Conservation (phyloP, 2,888 invertebrate species). For the Microplitis deprimator region DNA sequence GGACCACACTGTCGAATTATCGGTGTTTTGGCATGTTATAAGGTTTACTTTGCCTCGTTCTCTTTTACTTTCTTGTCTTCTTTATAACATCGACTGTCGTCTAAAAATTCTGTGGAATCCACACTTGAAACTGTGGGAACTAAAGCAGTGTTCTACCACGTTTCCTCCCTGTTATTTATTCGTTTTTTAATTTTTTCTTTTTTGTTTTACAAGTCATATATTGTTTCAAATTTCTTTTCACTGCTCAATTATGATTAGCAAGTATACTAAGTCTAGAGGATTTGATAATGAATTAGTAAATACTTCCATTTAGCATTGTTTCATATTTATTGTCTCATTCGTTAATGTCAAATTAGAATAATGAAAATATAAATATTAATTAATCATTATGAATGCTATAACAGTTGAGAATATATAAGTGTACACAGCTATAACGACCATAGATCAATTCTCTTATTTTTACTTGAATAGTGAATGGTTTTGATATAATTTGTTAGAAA, state of each 20-base stretch:
- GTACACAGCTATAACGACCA: too few relatives aligned
- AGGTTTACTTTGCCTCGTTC: conserved; percentile 49
- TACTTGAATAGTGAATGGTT: too few relatives aligned
- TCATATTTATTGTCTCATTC: too few relatives aligned
- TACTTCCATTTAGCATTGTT: not conserved
- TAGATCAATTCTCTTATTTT: too few relatives aligned
- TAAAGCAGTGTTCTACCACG: conserved; percentile 55
- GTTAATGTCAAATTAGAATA: too few relatives aligned
- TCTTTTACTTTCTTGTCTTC: conserved; percentile 33
- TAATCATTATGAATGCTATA: too few relatives aligned
- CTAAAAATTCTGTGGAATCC: conserved; percentile 65
- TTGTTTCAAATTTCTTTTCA: not conserved
- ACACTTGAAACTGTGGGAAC: conserved; percentile 67
- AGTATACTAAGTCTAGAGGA: not conserved
- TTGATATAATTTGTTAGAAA: too few relatives aligned
- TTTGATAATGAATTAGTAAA: too few relatives aligned
- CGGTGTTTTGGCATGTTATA: conserved; percentile 71
- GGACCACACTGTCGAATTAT: conserved; percentile 71
- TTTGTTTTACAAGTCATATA: not conserved
- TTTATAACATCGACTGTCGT: conserved; percentile 36
- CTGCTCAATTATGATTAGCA: not conserved
- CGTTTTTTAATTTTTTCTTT: conserved; percentile 44
- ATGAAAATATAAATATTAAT: too few relatives aligned
- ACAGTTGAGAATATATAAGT: too few relatives aligned
- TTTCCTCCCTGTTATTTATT: conserved; percentile 50